Evolutionary conservation across 2,888 invertebrate species (phyloP).

Genomic region (Mayetiola destructor): DNA sequence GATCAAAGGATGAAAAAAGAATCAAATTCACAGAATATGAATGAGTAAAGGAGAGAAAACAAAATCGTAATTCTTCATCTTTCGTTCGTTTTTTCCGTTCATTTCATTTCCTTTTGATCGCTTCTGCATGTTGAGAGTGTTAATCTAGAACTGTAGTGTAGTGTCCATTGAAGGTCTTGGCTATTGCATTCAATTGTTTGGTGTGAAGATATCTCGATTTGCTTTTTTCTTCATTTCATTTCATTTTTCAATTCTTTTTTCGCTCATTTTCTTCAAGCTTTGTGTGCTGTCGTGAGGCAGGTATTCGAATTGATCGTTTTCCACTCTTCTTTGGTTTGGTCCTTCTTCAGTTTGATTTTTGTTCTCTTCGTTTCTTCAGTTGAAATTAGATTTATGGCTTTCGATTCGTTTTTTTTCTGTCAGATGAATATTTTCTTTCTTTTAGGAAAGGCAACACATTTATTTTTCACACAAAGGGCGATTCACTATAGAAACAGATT

Average conservation of each 20-base stretch:
- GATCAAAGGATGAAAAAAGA: not conserved
- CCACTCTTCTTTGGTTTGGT: too few species aligned
- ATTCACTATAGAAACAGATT: not conserved
- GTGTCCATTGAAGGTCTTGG: not conserved
- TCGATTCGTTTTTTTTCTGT: not conserved
- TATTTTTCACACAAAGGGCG: slow-evolving; percentile 11
- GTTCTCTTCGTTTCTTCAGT: not conserved
- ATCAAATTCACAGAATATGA: not conserved
- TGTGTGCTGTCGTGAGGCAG: not conserved
- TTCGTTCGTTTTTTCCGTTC: not conserved
- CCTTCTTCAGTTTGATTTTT: not conserved
- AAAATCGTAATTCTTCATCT: too few species aligned
- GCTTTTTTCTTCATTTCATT: not conserved
- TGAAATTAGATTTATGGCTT: slow-evolving; percentile 10
- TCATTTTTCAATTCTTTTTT: not conserved
- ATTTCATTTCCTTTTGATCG: not conserved
- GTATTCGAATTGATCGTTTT: slow-evolving; percentile 7
- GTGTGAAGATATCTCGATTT: slow-evolving; percentile 3
- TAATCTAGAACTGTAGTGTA: not conserved
- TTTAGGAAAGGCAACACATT: slow-evolving; percentile 1
- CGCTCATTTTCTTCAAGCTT: not conserved
- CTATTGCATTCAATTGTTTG: slow-evolving; percentile 9
- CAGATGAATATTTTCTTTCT: not conserved
- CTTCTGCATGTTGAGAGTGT: not conserved
- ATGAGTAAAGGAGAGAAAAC: too few species aligned